Percentiles rank a stretch among this genome's conserved stretches.
These are phyloP conservation scores for Merluccius polli DNA, from an alignment of 2,797 vertebrate genomes.

Conservation along the genomic window DNA sequence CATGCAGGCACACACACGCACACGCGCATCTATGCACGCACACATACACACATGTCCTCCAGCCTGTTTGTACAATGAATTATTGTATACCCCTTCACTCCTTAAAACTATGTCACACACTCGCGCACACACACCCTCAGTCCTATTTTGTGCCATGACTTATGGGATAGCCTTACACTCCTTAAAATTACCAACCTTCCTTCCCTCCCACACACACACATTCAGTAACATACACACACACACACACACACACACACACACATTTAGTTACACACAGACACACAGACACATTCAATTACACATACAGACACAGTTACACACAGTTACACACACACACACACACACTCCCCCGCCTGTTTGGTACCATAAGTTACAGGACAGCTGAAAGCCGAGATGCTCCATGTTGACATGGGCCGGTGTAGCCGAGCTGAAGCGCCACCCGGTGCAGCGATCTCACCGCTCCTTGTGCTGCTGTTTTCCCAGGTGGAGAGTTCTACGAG, in stretches of 20 bases:
- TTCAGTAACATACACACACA: not conserved
- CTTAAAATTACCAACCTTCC: not conserved
- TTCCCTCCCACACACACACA: not conserved
- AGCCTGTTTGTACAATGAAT: not conserved
- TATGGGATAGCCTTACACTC: not conserved
- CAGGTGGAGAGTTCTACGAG: slow-evolving; percentile 90
- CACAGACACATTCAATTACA: not conserved
- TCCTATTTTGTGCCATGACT: not conserved
- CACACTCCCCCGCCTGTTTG: not conserved
- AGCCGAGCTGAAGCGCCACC: not conserved
- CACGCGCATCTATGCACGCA: not conserved
- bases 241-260: no score
- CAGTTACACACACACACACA: not conserved
- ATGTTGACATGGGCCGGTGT: not conserved
- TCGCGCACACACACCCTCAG: not conserved
- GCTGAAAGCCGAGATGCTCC: no score
- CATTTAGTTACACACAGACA: not conserved
- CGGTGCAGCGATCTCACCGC: not conserved
- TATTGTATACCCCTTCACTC: not conserved
- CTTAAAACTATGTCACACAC: not conserved
- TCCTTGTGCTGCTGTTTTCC: slow-evolving; percentile 26
- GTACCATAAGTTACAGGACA: no score
- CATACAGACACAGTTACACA: not conserved
- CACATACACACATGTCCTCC: not conserved
- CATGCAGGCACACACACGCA: no score